A percentile compares a stretch with the other conserved stretches of the same genome.
Conservation (phyloP, 2,888 invertebrate genomes). For the Eristalinus sepulchralis region DNA sequence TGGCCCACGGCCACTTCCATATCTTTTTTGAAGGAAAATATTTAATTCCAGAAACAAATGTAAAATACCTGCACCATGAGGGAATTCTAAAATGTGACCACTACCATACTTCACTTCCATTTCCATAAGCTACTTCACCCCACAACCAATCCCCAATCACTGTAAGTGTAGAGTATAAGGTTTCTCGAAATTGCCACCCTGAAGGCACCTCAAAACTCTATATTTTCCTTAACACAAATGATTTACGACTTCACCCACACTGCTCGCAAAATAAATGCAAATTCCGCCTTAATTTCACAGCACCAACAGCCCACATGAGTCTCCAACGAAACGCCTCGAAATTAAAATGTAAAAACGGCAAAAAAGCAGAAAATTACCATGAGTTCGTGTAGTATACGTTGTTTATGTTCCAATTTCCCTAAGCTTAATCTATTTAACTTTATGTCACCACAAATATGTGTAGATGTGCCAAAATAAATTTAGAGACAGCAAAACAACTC, state of each 20-base stretch:
- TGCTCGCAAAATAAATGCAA: neutral
- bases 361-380: neutral
- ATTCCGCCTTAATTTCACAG: neutral
- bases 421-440: neutral
- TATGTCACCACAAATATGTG: constrained; percentile 26
- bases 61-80: too few species aligned
- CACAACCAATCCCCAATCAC: neutral
- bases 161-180: neutral
- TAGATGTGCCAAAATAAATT: constrained; percentile 67
- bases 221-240: neutral
- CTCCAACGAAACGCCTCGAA: neutral
- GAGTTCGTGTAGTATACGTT: constrained; percentile 11
- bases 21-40: too few species aligned
- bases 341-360: neutral
- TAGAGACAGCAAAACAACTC: constrained; percentile 13
- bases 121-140: neutral
- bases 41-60: too few species aligned
- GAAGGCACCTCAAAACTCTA: neutral
- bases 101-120: too few species aligned
- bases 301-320: neutral
- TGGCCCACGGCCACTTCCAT: too few species aligned
- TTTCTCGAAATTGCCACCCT: neutral
- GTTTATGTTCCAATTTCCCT: neutral
- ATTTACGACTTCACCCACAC: neutral
- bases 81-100: too few species aligned